Percentiles rank a stretch among this genome's conserved stretches.
These are phyloP conservation scores for Corydoras sp. DNA, from an alignment of 2,113 vertebrate species.

Conservation along the genomic window DNA sequence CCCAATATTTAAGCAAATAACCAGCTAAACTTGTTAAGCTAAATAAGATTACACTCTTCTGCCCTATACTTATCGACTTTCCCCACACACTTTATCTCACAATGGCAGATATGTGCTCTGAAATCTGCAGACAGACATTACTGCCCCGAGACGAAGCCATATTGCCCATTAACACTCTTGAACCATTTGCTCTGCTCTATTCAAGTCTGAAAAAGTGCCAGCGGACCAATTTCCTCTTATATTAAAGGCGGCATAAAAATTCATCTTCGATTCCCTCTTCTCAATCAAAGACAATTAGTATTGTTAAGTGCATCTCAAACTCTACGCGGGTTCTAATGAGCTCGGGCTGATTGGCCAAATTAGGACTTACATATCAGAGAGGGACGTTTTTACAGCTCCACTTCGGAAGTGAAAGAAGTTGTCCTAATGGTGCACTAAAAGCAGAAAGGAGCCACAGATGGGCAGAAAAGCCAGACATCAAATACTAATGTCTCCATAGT, in stretches of 20 bases:
- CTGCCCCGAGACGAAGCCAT: no score
- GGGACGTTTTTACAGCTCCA: conserved; percentile 8
- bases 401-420: conserved; percentile 25
- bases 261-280: conserved; percentile 8
- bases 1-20: no score
- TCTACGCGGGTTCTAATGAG: conserved; percentile 26
- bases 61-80: no score
- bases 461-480: neutral
- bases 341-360: conserved; percentile 22
- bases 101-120: neutral
- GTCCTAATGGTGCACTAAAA: conserved; percentile 26
- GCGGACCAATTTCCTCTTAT: conserved; percentile 3
- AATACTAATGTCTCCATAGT: conserved; percentile 12
- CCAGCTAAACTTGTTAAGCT: no score
- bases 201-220: conserved; percentile 16
- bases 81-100: no score
- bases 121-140: conserved; percentile 7
- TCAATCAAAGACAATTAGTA: conserved; percentile 23
- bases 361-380: conserved; percentile 25
- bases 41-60: no score
- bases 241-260: conserved; percentile 21
- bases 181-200: neutral
- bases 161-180: conserved; percentile 1
- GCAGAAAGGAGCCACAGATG: conserved; percentile 7
- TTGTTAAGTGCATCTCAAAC: conserved; percentile 26